Conservation (phyloP, 2,113 vertebrate species). For the Ptychochromis oligacanthus region DNA sequence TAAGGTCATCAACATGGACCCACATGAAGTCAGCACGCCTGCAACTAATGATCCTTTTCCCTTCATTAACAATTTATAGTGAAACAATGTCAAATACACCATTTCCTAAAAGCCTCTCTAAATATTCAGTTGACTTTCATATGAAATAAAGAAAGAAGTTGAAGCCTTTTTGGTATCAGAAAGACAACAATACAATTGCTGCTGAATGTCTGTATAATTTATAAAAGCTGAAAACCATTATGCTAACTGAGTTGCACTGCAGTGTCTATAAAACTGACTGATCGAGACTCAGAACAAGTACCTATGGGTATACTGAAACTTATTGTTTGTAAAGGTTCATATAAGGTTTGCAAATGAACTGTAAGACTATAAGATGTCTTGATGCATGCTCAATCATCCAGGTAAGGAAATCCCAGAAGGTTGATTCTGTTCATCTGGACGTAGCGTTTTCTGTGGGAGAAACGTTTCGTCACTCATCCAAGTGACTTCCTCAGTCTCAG, state of each 20-base stretch:
- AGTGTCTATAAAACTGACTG: neutral
- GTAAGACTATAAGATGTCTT: too few species aligned
- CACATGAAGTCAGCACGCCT: neutral
- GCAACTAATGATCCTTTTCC: neutral
- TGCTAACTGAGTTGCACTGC: neutral
- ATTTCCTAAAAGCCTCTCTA: neutral
- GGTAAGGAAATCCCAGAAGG: too few species aligned
- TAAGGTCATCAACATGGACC: too few species aligned
- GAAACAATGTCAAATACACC: too few species aligned
- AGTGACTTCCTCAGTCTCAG: too few species aligned
- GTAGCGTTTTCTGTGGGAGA: too few species aligned
- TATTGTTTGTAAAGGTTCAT: neutral
- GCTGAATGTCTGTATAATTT: neutral
- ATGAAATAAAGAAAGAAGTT: neutral
- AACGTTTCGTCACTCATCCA: too few species aligned
- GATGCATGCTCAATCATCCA: too few species aligned
- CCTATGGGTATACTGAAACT: neutral
- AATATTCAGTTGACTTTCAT: neutral
- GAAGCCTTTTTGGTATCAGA: neutral
- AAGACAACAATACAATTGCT: neutral
- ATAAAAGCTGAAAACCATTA: neutral
- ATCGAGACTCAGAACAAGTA: neutral
- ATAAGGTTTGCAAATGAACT: too few species aligned
- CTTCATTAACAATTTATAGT: neutral
- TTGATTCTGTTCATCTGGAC: too few species aligned